These are phyloP conservation scores for Anguilla marmorata DNA, from an alignment of 2,797 vertebrate genomes.

Conservation along the genomic window DNA sequence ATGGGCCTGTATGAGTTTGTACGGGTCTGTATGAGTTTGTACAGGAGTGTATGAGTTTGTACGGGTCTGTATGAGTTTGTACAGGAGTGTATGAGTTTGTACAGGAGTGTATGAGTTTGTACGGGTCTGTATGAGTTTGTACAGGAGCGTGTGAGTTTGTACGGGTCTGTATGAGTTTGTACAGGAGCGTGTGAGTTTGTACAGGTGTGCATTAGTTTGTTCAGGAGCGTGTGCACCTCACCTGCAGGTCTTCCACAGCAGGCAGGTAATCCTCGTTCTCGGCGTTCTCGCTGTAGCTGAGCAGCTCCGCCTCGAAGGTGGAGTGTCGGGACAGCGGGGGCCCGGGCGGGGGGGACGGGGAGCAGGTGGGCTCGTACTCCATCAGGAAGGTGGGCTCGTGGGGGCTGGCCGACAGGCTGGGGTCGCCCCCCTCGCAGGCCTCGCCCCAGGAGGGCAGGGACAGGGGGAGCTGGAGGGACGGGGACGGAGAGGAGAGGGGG, in stretches of 20 bases:
- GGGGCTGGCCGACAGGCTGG: conserved; percentile 41
- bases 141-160: background rate
- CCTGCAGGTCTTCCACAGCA: conserved; percentile 75
- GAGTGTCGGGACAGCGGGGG: conserved; percentile 29
- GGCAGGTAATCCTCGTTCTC: conserved; percentile 74
- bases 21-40: background rate
- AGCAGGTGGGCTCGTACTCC: conserved; percentile 66
- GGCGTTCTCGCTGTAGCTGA: conserved; percentile 68
- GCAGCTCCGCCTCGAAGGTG: conserved; percentile 64
- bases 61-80: background rate
- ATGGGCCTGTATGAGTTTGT: background rate
- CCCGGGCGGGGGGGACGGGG: conserved; percentile 37
- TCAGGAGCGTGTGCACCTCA: conserved; percentile 37
- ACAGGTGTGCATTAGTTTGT: background rate
- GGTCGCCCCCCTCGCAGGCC: background rate
- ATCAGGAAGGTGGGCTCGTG: conserved; percentile 63
- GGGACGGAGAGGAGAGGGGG: background rate
- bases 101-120: background rate
- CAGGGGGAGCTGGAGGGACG: conserved; percentile 37
- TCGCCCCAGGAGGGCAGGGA: conserved; percentile 26
- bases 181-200: background rate
- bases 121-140: background rate
- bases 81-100: background rate
- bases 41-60: background rate
- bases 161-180: background rate